Conservation (phyloP, 2,797 vertebrate species). For the Manis javanica region DNA sequence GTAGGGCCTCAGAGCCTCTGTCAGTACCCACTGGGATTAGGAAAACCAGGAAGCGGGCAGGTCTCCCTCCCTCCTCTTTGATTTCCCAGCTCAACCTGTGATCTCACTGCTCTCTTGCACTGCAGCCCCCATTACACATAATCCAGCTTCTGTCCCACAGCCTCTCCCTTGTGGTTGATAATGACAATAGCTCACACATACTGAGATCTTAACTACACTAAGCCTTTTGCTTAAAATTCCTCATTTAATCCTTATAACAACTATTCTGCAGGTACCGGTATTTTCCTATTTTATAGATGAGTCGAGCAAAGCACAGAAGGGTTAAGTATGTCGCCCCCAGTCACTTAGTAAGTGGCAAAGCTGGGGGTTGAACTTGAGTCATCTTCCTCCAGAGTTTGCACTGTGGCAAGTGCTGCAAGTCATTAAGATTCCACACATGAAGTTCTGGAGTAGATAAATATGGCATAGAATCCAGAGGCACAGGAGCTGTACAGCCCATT, state of each 20-base stretch:
- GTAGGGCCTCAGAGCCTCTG: neutral
- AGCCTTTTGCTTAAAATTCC: neutral
- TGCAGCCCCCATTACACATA: too few relatives aligned
- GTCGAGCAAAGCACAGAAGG: neutral
- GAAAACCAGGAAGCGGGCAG: neutral
- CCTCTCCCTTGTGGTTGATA: neutral
- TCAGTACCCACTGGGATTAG: rapidly evolving
- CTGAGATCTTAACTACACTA: neutral
- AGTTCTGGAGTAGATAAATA: rapidly evolving
- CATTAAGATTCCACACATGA: neutral
- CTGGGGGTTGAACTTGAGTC: neutral
- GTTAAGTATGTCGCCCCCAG: neutral
- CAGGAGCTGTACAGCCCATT: neutral
- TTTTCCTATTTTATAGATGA: neutral
- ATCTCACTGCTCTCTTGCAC: too few relatives aligned
- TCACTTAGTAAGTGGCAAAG: neutral
- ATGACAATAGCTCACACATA: rapidly evolving
- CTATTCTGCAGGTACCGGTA: neutral
- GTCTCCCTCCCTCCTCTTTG: neutral
- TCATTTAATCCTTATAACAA: neutral
- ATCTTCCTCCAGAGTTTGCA: neutral
- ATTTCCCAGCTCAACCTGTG: neutral
- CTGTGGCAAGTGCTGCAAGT: neutral
- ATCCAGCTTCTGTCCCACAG: rapidly evolving
- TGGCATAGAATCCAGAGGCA: neutral